Evolutionary conservation across 1,140 invertebrate genomes (phyloP).

Genomic region (Microplitis mediator): DNA sequence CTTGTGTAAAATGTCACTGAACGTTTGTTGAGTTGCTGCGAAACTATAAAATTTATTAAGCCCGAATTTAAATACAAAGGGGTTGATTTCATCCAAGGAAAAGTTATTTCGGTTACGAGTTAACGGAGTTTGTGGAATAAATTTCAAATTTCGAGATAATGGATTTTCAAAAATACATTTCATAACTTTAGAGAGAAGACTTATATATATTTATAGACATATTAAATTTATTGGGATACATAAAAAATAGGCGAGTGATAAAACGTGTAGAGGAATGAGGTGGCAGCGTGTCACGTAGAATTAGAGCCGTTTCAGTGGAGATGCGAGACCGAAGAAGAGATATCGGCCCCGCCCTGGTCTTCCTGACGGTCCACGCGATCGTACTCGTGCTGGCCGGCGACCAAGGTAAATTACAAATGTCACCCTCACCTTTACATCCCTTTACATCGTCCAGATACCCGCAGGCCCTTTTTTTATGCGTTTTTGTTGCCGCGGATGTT

Average conservation of each 20-base stretch:
- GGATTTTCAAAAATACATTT: too few relatives aligned
- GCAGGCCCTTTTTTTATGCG: neutral
- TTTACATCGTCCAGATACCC: too few relatives aligned
- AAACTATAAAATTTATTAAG: neutral
- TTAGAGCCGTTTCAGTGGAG: conserved; percentile 11
- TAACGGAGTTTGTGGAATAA: too few relatives aligned
- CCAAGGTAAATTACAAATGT: conserved; percentile 25
- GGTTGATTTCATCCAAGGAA: too few relatives aligned
- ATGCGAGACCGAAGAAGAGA: conserved; percentile 16
- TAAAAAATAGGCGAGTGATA: too few relatives aligned
- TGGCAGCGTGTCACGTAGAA: conserved; percentile 20
- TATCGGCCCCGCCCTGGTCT: conserved; percentile 23
- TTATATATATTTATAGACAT: too few relatives aligned
- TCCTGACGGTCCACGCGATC: conserved; percentile 21
- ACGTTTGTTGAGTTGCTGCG: neutral
- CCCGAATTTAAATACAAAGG: neutral
- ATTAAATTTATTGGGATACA: too few relatives aligned
- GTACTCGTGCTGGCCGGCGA: conserved; percentile 24
- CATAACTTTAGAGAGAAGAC: too few relatives aligned
- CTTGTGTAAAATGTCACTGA: neutral
- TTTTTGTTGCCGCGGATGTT: neutral
- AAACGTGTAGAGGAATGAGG: conserved; percentile 8
- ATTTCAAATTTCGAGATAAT: too few relatives aligned
- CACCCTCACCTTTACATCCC: too few relatives aligned
- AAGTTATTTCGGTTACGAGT: too few relatives aligned